These are phyloP conservation scores for Channallabes apus DNA, from an alignment of 2,797 vertebrate species.

Conservation along the genomic window DNA sequence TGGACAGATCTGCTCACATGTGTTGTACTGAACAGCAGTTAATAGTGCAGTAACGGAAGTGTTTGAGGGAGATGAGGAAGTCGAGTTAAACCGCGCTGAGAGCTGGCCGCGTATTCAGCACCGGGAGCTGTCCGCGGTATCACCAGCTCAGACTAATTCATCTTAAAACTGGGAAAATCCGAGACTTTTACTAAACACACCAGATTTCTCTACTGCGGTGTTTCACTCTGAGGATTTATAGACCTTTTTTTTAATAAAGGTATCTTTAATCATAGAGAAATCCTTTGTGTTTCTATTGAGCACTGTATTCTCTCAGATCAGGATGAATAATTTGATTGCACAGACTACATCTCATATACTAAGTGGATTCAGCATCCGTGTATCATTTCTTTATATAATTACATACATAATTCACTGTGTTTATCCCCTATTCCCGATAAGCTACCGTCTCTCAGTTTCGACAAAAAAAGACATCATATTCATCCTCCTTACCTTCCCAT, in stretches of 20 bases:
- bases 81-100: neutral
- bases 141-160: neutral
- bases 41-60: neutral
- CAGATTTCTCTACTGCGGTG: neutral
- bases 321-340: neutral
- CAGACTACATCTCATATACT: neutral
- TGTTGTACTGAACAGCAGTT: neutral
- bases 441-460: neutral
- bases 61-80: neutral
- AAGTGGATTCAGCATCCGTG: neutral
- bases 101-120: neutral
- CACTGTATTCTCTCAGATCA: neutral
- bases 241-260: neutral
- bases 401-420: neutral
- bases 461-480: neutral
- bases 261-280: neutral
- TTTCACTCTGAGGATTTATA: neutral
- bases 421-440: neutral
- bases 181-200: neutral
- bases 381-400: neutral
- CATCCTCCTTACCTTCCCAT: slow-evolving; percentile 81
- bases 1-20: neutral
- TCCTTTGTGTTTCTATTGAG: neutral
- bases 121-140: slow-evolving; percentile 29
- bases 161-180: neutral